phyloP scores from a whole-genome alignment of 2,797 vertebrate species.

The Australoheros facetus region DNA sequence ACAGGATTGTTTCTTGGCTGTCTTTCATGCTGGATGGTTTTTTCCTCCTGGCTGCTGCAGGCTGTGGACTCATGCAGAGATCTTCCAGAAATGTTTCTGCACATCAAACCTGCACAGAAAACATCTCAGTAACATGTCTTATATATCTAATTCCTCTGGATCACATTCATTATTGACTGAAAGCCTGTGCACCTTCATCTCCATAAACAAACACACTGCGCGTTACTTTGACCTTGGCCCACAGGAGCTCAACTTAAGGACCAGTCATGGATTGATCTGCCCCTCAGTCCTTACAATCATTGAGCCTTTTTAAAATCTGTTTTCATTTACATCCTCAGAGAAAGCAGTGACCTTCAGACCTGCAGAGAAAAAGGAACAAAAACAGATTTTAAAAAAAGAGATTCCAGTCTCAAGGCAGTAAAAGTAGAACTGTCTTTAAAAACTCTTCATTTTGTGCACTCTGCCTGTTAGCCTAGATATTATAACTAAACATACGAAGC shows the following conservation, averaged over 20 bases:
- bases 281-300: not conserved
- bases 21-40: not conserved
- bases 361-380: not conserved
- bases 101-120: too few species aligned
- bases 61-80: not conserved
- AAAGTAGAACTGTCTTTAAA: not conserved
- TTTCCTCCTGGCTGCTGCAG: not conserved
- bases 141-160: not conserved
- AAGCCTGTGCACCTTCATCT: not conserved
- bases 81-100: too few species aligned
- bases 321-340: not conserved
- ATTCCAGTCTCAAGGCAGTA: too few species aligned
- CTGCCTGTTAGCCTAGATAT: not conserved
- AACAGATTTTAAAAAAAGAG: not conserved
- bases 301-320: too few species aligned
- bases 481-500: not conserved
- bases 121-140: not conserved
- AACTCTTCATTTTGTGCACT: not conserved
- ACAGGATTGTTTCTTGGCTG: slow-evolving; percentile 15
- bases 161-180: not conserved
- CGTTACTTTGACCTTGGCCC: not conserved
- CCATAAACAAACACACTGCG: not conserved
- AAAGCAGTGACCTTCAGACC: not conserved
- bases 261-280: not conserved
- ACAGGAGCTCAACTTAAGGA: not conserved